Evolutionary conservation across 2,113 vertebrate genomes (phyloP).

Genomic region (Laticauda colubrina): DNA sequence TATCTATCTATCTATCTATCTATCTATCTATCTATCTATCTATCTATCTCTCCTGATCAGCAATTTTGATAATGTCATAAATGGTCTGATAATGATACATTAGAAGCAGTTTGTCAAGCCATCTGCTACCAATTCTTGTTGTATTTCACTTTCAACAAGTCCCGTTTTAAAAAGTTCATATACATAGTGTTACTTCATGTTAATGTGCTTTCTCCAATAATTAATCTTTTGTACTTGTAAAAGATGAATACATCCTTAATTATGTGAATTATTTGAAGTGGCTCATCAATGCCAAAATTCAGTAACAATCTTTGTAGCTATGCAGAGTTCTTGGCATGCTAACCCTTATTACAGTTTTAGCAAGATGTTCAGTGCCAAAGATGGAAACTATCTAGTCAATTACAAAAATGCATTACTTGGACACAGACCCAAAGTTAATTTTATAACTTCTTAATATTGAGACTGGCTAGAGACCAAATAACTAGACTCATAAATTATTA

Average conservation of each 20-base stretch:
- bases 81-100: not conserved
- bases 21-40: no score
- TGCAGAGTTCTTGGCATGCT: not conserved
- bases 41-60: not conserved
- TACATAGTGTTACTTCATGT: not conserved
- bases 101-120: not conserved
- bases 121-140: not conserved
- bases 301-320: not conserved
- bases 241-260: not conserved
- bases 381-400: not conserved
- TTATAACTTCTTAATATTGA: not conserved
- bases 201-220: not conserved
- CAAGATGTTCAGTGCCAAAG: not conserved
- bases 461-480: not conserved
- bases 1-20: no score
- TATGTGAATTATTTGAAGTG: not conserved
- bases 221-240: not conserved
- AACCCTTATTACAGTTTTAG: not conserved
- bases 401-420: not conserved
- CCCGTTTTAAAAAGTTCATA: not conserved
- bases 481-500: not conserved
- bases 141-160: not conserved
- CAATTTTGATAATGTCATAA: not conserved
- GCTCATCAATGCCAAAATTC: not conserved
- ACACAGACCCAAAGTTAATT: not conserved